These are phyloP conservation scores for Cassiopea xamachana DNA, from an alignment of 30 jellyfish, hydroid and myxozoan genomes.

Conservation along the genomic window DNA sequence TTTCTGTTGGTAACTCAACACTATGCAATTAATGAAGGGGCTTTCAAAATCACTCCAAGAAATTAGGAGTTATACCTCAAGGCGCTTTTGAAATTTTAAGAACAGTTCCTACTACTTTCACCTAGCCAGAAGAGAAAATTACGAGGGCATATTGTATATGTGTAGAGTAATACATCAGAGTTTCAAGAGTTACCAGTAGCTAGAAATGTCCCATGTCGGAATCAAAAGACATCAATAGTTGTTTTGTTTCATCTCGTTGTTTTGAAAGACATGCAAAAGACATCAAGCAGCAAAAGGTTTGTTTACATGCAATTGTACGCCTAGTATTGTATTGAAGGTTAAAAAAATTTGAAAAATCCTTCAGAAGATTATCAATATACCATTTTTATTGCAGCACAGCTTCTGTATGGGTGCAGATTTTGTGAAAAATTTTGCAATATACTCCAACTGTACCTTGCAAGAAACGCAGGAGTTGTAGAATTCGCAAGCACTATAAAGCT, in stretches of 20 bases:
- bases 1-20: neutral
- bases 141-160: neutral
- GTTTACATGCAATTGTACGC: neutral
- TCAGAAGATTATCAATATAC: too few species aligned
- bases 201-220: neutral
- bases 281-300: neutral
- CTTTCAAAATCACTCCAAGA: neutral
- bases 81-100: neutral
- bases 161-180: neutral
- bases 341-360: too few species aligned
- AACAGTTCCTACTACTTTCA: neutral
- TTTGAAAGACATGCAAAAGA: neutral
- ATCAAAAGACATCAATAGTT: neutral
- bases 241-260: neutral
- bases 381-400: too few species aligned
- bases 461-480: too few species aligned
- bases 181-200: neutral
- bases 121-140: too few species aligned
- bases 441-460: too few species aligned
- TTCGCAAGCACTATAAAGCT: too few species aligned
- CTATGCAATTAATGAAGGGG: neutral
- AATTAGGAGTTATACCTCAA: neutral
- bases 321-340: neutral
- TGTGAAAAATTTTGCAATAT: too few species aligned
- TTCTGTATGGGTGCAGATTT: too few species aligned